Evolutionary conservation across 2,888 invertebrate species (phyloP), one percentile per base, ranked within the genome.

Genomic region (Balanococcus diminutus): DNA sequence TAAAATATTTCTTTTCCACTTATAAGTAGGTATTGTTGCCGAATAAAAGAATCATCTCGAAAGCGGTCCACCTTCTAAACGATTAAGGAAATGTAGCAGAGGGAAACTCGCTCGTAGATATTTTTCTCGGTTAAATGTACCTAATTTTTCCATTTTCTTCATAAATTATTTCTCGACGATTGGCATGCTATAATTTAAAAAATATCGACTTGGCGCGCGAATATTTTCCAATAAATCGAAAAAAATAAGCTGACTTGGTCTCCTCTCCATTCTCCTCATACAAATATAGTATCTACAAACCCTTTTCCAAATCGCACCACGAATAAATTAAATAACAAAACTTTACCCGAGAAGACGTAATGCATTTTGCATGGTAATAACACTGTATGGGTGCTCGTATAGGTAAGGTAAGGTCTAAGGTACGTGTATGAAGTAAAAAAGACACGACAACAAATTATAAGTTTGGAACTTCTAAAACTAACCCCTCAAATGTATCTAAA

Each of bases 1-100:
- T 79, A 79, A 79, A 79, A 79, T 79, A 79, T 79, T 79, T 79
- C 75, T 36, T 79, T 79, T 79, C 19, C 36, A 79, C 32, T n/a
- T 67, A n/a, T n/a, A n/a, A n/a, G n/a, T n/a, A n/a, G n/a, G n/a
- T 79, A 79, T 79, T 79, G 75, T 79, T 79, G 16, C n/a, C 16
- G 22, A 79, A 79, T 79, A 79, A 79, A 79, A 79, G 75, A 79
- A 79, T 79, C 28, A 36, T 79, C 36, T 79, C 22, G 75, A 79
- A 79, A 36, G 36, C 36, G 75, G 75, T 79, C 75, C 75, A 28
- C 75, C 32, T 25, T 36, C 36, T 79, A 36, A 79, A 79, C 75
- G 36, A 79, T 79, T 79, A 79, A 79, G 36, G 75, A 79, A 79
- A 79, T 79, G 75, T 79, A 36, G 75, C 75, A n/a, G 16, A 36